phyloP scores from a whole-genome alignment of 1,140 invertebrate species.

The Meteorus sp. region DNA sequence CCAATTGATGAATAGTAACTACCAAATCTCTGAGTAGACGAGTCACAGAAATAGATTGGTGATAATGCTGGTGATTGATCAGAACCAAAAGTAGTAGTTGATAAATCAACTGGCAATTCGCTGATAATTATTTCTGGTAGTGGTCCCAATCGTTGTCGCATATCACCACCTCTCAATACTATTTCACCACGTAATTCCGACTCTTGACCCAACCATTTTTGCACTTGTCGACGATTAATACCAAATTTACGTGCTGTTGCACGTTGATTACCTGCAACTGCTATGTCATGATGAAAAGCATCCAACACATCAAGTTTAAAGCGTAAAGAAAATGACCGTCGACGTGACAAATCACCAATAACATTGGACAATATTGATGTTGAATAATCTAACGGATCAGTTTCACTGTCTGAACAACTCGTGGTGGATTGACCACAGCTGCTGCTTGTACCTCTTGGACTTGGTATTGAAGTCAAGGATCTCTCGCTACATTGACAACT shows the following conservation, averaged over 20 bases:
- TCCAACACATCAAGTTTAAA: constrained; percentile 62
- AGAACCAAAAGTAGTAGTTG: constrained; percentile 35
- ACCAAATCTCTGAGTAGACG: constrained; percentile 21
- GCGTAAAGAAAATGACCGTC: constrained; percentile 58
- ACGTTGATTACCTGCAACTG: constrained; percentile 64
- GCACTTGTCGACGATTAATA: constrained; percentile 66
- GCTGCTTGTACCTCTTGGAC: constrained; percentile 39
- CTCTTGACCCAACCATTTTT: constrained; percentile 67
- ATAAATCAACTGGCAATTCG: constrained; percentile 59
- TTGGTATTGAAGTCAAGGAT: constrained; percentile 43
- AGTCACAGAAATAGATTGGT: constrained; percentile 36
- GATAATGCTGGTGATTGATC: constrained; percentile 30
- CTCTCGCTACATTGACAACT: constrained; percentile 33
- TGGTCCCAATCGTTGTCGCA: constrained; percentile 49
- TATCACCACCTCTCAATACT: constrained; percentile 43
- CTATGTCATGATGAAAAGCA: constrained; percentile 58
- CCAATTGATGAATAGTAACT: constrained; percentile 21
- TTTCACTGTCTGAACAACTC: constrained; percentile 49
- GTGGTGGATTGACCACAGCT: constrained; percentile 41
- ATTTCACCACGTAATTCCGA: constrained; percentile 55
- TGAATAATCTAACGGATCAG: constrained; percentile 40
- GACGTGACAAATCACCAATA: constrained; percentile 41
- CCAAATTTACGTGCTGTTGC: constrained; percentile 66
- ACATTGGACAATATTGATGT: constrained; percentile 16
- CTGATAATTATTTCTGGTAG: constrained; percentile 40